phyloP scores from a whole-genome alignment of 2,888 invertebrate genomes.

The Pristionchus arcanus region DNA sequence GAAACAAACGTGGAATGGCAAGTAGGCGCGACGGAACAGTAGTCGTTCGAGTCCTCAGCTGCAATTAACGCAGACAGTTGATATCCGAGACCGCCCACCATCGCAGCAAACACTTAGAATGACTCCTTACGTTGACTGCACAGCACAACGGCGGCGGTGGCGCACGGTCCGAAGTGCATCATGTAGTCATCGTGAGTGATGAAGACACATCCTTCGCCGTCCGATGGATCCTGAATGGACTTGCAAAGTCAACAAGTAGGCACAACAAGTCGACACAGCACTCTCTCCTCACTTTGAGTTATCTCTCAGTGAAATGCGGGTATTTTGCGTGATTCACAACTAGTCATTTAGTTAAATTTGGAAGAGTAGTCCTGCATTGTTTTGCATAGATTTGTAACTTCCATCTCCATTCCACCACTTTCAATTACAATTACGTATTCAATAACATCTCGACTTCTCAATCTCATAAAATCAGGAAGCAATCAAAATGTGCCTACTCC shows the following conservation, averaged over 20 bases:
- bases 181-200: slow-evolving; percentile 60
- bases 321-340: too few species aligned
- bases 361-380: too few species aligned
- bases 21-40: slow-evolving; percentile 67
- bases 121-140: slow-evolving; percentile 67
- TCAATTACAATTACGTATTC: slow-evolving; percentile 15
- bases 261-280: too few species aligned
- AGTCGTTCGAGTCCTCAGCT: slow-evolving; percentile 58
- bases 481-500: slow-evolving; percentile 55
- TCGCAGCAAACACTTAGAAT: background rate
- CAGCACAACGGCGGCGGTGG: slow-evolving; percentile 61
- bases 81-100: background rate
- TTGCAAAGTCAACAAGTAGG: too few species aligned
- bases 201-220: slow-evolving; percentile 62
- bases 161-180: slow-evolving; percentile 65
- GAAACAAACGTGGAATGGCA: slow-evolving; percentile 58
- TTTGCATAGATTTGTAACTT: too few species aligned
- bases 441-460: background rate
- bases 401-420: too few species aligned
- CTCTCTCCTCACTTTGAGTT: too few species aligned
- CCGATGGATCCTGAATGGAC: slow-evolving; percentile 57
- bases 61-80: background rate
- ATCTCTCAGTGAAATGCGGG: too few species aligned
- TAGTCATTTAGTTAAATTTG: too few species aligned
- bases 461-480: background rate